Evolutionary conservation across 2,797 vertebrate species (phyloP).

Genomic region (Crenichthys baileyi): DNA sequence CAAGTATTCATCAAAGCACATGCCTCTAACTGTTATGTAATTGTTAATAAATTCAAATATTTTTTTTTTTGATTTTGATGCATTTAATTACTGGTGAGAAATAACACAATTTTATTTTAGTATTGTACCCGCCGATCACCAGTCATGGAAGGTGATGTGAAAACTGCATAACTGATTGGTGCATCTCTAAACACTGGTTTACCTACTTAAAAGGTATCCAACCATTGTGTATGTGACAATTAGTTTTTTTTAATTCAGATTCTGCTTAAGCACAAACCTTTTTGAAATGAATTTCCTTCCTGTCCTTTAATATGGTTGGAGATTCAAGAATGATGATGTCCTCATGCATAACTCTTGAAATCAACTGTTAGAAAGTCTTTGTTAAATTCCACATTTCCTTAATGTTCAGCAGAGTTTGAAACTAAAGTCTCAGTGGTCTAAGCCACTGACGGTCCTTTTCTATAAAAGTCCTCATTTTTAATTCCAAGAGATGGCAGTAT

Average conservation of each 20-base stretch:
- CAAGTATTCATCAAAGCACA: background rate
- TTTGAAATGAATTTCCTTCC: background rate
- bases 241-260: background rate
- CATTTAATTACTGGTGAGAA: background rate
- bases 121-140: background rate
- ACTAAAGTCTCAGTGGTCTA: conserved; percentile 36
- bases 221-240: background rate
- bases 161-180: background rate
- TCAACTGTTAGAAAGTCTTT: conserved; percentile 2
- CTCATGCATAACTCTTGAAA: conserved; percentile 1
- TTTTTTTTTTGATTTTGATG: background rate
- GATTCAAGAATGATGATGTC: background rate
- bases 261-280: background rate
- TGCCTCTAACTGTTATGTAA: background rate
- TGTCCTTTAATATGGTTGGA: background rate
- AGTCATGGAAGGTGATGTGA: background rate
- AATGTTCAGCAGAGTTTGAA: conserved; percentile 38
- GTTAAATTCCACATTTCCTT: conserved; percentile 15
- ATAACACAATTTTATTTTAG: background rate
- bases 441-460: conserved; percentile 18
- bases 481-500: conserved; percentile 95
- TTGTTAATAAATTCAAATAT: background rate
- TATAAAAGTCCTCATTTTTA: conserved; percentile 15
- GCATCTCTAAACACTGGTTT: background rate
- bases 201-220: background rate